Evolutionary conservation across 2,797 vertebrate genomes (phyloP), one percentile per base, ranked within the genome.

Genomic region (Eidolon dupreanum): DNA sequence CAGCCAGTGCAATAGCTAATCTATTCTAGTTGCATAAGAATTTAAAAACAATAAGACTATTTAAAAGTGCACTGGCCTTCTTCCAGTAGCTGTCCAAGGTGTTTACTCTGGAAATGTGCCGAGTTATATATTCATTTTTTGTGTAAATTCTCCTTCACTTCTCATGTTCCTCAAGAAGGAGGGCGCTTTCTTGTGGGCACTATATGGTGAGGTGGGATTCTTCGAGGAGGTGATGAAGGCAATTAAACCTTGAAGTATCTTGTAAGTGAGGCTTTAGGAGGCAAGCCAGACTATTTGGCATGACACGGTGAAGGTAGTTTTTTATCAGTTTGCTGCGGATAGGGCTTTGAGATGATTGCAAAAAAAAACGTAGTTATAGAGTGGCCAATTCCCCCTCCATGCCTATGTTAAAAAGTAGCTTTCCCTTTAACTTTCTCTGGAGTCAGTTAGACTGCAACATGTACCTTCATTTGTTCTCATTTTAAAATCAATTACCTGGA

Each of bases 21-120:
- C 90, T 5, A 0, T 65, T 49, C 53, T 20, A 66, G 85, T 96
- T 97, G 85, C 36, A 0, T 85, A 86, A 97, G 92, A 75, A 33
- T 81, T 71, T 57, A 96, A 86, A 89, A 95, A 98, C 96, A 98
- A 95, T 93, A 53, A 79, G 26, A 71, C 93, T 82, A n/a, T 96
- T 95, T 78, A 87, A 93, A 90, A 90, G 36, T 22, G 8, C 7
- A 0, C 38, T 91, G 96, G 96, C 94, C 36, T 88, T 59, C 61
- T 70, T 89, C 96, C 96, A 95, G 46, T 20, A 33, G 51, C 53
- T 36, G 22, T 33, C 89, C n/a, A 38, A 19, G 43, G 82, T 96
- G 65, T 97, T 95, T 95, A 73, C 53, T 41, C 85, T 93, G 90
- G 78, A 43, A 88, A 90, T 86, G 59, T 87, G 38, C 43, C 0